Evolutionary conservation across 1,140 invertebrate species (phyloP).

Genomic region (Hylaeus anthracinus): DNA sequence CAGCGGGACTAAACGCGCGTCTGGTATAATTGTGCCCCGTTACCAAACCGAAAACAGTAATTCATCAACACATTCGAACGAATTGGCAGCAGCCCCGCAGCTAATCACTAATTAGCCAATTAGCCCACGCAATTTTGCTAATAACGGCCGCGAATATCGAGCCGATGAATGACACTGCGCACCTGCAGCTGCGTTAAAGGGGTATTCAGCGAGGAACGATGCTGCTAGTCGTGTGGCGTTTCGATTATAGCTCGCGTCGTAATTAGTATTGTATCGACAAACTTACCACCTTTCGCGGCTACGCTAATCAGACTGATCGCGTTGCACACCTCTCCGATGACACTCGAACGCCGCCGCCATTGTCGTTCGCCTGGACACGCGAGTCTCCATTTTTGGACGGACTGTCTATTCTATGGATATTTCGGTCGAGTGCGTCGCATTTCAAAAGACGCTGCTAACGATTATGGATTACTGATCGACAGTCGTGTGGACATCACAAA

Average conservation of each 20-base stretch:
- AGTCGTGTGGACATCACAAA: too few relatives aligned
- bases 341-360: conserved; percentile 1
- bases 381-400: not conserved
- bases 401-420: too few relatives aligned
- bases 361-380: not conserved
- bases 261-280: conserved; percentile 70
- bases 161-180: conserved; percentile 50
- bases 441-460: too few relatives aligned
- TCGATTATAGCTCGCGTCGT: conserved; percentile 61
- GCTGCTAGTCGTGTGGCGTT: conserved; percentile 56
- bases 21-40: conserved; percentile 14
- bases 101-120: conserved; percentile 78
- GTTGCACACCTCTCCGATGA: conserved; percentile 18
- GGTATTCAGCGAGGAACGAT: conserved; percentile 53
- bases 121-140: conserved; percentile 75
- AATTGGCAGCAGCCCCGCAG: conserved; percentile 59
- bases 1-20: not conserved
- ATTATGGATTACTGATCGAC: too few relatives aligned
- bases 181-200: conserved; percentile 55
- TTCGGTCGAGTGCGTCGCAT: too few relatives aligned
- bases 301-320: conserved; percentile 17
- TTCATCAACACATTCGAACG: conserved; percentile 68
- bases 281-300: conserved; percentile 56
- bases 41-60: conserved; percentile 67
- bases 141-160: conserved; percentile 62